Base-by-base conservation (phyloP, 2,113 vertebrate genomes). In the Delphinus delphis region DNA sequence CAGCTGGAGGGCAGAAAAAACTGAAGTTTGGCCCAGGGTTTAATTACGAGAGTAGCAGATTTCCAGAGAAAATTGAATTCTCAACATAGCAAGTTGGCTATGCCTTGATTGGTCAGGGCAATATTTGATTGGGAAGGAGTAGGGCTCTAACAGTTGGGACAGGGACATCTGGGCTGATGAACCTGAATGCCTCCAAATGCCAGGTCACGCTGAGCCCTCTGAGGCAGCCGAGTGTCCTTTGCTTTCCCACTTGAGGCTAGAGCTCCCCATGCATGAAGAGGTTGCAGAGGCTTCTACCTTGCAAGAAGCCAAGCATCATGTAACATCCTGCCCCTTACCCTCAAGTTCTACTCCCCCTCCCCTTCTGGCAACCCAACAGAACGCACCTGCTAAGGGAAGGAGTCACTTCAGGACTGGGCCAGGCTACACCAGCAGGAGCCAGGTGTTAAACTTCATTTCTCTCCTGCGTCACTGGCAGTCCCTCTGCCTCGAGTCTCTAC, bases 51-150 rank as follows among this genome's bases (percentile, higher is more conserved):
- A 31, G 25, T 36, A 71, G 26, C 38, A 79, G 85, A 86, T 95
- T 86, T 91, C 93, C 77, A 86, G 86, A 96, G 89, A 96, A 96
- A 96, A 90, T 44, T 36, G 76, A 90, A 80, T 97, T 89, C 36
- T 92, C 38, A 60, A 12, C 63, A 53, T 26, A 93, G 87, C 55
- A 84, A 92, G 60, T 65, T 55, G 86, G 44, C n/a, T 65, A 8
- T 80, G 70, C 10, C 90, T 90, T 90, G 70, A 87, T 73, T 89
- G 73, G 47, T 86, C 23, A 65, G 62, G 47, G 70, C 26, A 38
- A 38, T 38, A 38, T 20, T 90, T 93, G 79, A 36, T 0, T 89
- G 58, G 60, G 77, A 77, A 36, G 50, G 33, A n/a, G 62, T 44
- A 14, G 47, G 28, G 12, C 10, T 33, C 86, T 74, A 41, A 89